Evolutionary conservation across 2,113 vertebrate genomes (phyloP).

Genomic region (Nerophis lumbriciformis): DNA sequence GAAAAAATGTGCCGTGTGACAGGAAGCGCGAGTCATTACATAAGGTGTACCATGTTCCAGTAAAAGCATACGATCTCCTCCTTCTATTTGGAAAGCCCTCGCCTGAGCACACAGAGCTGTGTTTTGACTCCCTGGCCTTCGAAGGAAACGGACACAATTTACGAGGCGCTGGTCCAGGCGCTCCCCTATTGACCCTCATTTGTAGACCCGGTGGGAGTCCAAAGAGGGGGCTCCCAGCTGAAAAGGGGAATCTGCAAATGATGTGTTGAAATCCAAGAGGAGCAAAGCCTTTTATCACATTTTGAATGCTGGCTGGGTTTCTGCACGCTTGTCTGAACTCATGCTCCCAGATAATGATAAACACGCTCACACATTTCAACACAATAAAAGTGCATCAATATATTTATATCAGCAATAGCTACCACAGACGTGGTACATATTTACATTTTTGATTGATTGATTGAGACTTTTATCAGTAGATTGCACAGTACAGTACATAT

Average conservation of each 20-base stretch:
- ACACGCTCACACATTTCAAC: not conserved
- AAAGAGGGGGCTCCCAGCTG: conserved; percentile 8
- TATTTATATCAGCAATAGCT: too few relatives aligned
- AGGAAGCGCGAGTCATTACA: conserved; percentile 56
- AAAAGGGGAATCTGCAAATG: conserved; percentile 10
- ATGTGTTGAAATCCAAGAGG: conserved; percentile 13
- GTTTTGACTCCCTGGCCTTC: conserved; percentile 42
- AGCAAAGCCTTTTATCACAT: conserved; percentile 4
- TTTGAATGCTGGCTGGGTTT: not conserved
- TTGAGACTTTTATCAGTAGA: too few relatives aligned
- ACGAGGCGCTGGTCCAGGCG: conserved; percentile 49
- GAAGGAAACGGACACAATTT: conserved; percentile 42
- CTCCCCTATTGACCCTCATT: conserved; percentile 49
- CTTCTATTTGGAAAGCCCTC: conserved; percentile 53
- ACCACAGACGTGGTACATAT: too few relatives aligned
- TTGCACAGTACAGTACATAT: too few relatives aligned
- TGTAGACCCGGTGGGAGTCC: conserved; percentile 43
- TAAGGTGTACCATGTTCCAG: conserved; percentile 50
- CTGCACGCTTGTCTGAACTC: not conserved
- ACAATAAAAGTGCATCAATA: too few relatives aligned
- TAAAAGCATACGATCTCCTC: conserved; percentile 50
- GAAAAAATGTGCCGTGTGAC: conserved; percentile 44
- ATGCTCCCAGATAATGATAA: not conserved
- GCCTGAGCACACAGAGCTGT: conserved; percentile 31
- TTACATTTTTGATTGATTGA: too few relatives aligned